Evolutionary conservation across 2,888 invertebrate genomes (phyloP).

Genomic region (Sminthurinus aureus): DNA sequence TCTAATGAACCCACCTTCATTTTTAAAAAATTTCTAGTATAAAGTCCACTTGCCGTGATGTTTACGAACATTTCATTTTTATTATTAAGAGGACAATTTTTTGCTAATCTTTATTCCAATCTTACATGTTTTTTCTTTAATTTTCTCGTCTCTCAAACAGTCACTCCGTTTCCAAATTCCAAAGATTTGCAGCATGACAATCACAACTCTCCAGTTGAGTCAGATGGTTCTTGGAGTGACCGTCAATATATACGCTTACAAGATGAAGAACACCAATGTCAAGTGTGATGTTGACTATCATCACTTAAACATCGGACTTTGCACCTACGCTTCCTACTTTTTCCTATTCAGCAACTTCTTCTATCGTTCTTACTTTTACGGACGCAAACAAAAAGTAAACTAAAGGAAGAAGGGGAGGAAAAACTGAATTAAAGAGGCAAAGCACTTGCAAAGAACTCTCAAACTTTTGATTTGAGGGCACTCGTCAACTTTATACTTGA

Average conservation of each 20-base stretch:
- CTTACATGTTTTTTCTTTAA: neutral
- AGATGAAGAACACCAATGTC: conserved; percentile 69
- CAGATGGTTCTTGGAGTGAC: conserved; percentile 94
- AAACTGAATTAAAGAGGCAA: neutral
- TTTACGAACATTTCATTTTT: too few species aligned
- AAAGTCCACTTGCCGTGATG: too few species aligned
- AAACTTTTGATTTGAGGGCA: neutral
- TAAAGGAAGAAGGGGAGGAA: neutral
- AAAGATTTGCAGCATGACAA: conserved; percentile 83
- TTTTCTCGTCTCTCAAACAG: too few species aligned
- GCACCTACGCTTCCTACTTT: conserved; percentile 95
- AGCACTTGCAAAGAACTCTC: neutral
- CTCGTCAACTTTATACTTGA: too few species aligned
- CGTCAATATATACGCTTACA: conserved; percentile 82
- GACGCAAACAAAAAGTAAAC: conserved; percentile 30
- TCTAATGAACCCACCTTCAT: too few species aligned
- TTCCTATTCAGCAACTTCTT: conserved; percentile 92
- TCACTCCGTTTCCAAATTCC: conserved; percentile 65
- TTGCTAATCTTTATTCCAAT: conserved; percentile 63
- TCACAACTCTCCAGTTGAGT: conserved; percentile 87
- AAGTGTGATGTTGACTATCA: conserved; percentile 84
- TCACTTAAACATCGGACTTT: conserved; percentile 84
- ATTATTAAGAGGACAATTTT: neutral
- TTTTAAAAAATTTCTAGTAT: too few species aligned
- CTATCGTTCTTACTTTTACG: conserved; percentile 81